phyloP scores from a whole-genome alignment of 2,888 invertebrate genomes.

The Dynastes tityus region DNA sequence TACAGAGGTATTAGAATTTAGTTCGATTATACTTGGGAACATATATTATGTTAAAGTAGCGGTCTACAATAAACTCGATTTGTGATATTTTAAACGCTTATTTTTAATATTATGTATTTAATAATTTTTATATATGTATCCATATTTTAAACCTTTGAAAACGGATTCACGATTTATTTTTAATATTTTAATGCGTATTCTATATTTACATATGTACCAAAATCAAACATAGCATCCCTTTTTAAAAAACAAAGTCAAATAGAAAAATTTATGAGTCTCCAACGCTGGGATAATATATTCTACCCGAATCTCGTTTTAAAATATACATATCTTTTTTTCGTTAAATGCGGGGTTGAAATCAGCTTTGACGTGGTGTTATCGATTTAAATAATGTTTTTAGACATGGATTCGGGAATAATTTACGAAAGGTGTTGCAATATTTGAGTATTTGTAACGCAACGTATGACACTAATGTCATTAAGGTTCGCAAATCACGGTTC shows the following conservation, averaged over 20 bases:
- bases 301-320: slow-evolving; percentile 1
- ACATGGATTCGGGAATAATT: no score
- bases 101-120: not conserved
- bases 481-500: no score
- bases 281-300: not conserved
- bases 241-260: not conserved
- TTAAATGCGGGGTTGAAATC: not conserved
- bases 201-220: not conserved
- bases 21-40: not conserved
- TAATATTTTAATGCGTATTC: not conserved
- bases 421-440: no score
- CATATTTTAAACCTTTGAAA: slow-evolving; percentile 8
- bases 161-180: not conserved
- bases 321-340: not conserved
- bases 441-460: no score
- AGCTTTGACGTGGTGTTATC: not conserved
- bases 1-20: not conserved
- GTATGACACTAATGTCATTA: no score
- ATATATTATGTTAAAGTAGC: not conserved
- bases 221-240: not conserved
- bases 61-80: not conserved
- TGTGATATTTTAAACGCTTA: not conserved
- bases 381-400: not conserved
- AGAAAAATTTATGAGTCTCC: not conserved
- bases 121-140: not conserved